Base-by-base conservation (phyloP, 1,140 invertebrate genomes). In the Sitophilus oryzae region DNA sequence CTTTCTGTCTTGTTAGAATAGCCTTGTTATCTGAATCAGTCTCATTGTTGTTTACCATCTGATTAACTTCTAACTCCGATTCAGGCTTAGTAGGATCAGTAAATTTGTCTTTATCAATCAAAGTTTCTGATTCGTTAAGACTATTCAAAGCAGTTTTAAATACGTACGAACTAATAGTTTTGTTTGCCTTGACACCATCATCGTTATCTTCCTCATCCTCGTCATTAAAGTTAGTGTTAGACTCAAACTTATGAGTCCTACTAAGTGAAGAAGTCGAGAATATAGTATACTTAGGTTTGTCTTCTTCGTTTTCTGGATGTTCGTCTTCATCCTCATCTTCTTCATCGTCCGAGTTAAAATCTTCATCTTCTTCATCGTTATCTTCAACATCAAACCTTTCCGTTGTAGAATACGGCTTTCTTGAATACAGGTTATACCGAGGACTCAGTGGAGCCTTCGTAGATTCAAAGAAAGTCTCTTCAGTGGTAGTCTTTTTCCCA, bases 211-310 rank as follows among this genome's bases (percentile, higher is more conserved):
- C 22, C 11, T 51, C 42, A 21, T 51, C 25, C 9, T 57, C 42
- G 10, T 57, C 55, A 16, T 52, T 30, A 25, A 57, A 57, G 21
- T 57, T 57, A 10, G 38, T 57, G 16, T 49, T 57, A 3, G 48
- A 51, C 37, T 57, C 55, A 18, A 45, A 57, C 20, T 52, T 16
- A 22, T 57, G 55, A 1, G 23, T 57, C 8, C 47, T 36, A 21
- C 44, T 23, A 15, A 57, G 10, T 9, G 55, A 51, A 2, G 52
- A 47, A 14, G 51, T 45, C 8, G 42, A 45, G 22, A 18, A 57
- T 6, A 46, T 36, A 18, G 43, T 57, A 30, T 46, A 57, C 25
- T 52, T 53, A n/a, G 51, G 49, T 4, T 2, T 22, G 8, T 35
- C 20, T 4, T 41, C 14, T 9, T 47, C 34, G 14, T 49, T 55